These are phyloP conservation scores for Etheostoma spectabile DNA, from an alignment of 2,113 vertebrate genomes.

Conservation along the genomic window DNA sequence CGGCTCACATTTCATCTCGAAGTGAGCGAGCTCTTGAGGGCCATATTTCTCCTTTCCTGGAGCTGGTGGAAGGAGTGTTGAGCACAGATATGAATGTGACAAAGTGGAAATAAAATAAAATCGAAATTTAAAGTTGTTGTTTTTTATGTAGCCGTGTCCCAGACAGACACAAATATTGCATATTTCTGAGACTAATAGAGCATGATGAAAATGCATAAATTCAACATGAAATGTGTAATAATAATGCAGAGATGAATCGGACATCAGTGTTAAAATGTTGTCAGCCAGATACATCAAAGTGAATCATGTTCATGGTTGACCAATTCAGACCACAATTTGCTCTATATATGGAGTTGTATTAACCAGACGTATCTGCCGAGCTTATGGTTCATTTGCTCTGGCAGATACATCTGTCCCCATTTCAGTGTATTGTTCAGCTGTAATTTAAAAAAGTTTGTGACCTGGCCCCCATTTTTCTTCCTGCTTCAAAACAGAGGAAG, in stretches of 20 bases:
- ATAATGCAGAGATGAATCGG: slow-evolving; percentile 2
- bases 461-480: too few relatives aligned
- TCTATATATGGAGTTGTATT: neutral
- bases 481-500: too few relatives aligned
- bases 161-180: neutral
- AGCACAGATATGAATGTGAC: slow-evolving; percentile 12
- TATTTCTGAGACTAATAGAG: slow-evolving; percentile 1
- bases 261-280: neutral
- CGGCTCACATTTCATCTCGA: slow-evolving; percentile 54
- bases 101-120: slow-evolving; percentile 6
- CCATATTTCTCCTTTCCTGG: slow-evolving; percentile 31
- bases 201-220: slow-evolving; percentile 12
- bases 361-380: too few relatives aligned
- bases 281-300: slow-evolving; percentile 5
- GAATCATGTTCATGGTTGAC: neutral
- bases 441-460: too few relatives aligned
- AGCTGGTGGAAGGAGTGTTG: slow-evolving; percentile 10
- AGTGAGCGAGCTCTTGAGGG: slow-evolving; percentile 32
- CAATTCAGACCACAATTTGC: neutral
- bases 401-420: too few relatives aligned
- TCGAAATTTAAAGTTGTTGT: neutral
- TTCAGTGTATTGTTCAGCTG: too few relatives aligned
- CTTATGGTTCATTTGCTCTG: too few relatives aligned
- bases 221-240: neutral
- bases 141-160: neutral